Percentiles rank a stretch among this genome's conserved stretches.
Evolutionary conservation across 2,888 invertebrate genomes (phyloP).

Genomic region (Tuberolachnus salignus): DNA sequence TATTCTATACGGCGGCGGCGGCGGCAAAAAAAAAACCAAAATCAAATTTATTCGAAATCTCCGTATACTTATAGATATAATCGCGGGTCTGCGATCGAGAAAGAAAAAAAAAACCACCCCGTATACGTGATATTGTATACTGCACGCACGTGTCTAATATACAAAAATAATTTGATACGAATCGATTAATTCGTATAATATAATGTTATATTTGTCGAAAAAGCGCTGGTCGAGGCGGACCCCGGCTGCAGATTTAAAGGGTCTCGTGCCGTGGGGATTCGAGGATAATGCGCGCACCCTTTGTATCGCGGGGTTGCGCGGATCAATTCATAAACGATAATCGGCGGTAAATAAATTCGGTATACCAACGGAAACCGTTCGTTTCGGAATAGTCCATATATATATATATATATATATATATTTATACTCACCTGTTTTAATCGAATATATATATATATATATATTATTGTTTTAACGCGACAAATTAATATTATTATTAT

Average conservation of each 20-base stretch:
- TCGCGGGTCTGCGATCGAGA: no score
- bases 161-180: constrained; percentile 43
- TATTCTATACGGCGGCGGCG: no score
- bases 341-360: constrained; percentile 24
- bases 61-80: no score
- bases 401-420: no score
- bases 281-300: constrained; percentile 36
- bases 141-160: not conserved
- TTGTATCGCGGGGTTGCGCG: constrained; percentile 26
- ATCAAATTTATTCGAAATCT: no score
- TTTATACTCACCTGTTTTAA: not conserved
- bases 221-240: constrained; percentile 24
- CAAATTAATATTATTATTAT: no score
- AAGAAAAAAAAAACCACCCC: no score
- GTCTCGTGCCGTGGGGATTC: constrained; percentile 38
- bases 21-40: no score
- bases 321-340: constrained; percentile 23
- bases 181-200: constrained; percentile 29
- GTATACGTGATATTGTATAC: no score
- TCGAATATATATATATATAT: not conserved
- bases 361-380: not conserved
- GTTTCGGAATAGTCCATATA: not conserved
- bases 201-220: constrained; percentile 30
- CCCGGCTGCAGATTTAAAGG: constrained; percentile 40
- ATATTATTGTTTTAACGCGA: no score